phyloP scores from a whole-genome alignment of 2,888 invertebrate genomes.

The Harpalus rubripes region DNA sequence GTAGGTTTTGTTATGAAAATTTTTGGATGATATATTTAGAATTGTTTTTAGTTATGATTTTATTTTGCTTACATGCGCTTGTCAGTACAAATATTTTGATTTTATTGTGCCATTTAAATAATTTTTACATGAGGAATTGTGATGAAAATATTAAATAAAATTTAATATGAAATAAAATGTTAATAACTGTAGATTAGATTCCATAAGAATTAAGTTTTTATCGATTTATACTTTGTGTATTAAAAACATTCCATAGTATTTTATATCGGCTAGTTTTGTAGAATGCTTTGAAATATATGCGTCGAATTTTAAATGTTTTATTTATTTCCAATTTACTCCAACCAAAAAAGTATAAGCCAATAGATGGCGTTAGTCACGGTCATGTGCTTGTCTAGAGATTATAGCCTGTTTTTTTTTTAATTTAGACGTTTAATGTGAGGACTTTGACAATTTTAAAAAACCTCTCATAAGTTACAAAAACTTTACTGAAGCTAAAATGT shows the following conservation, averaged over 20 bases:
- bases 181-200: constrained; percentile 44
- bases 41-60: constrained; percentile 29
- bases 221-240: constrained; percentile 57
- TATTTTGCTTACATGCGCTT: constrained; percentile 33
- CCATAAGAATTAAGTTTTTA: constrained; percentile 41
- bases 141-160: constrained; percentile 67
- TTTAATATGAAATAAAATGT: constrained; percentile 62
- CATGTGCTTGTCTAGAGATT: too few relatives aligned
- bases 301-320: constrained; percentile 46
- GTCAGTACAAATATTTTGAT: constrained; percentile 55
- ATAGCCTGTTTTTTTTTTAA: too few relatives aligned
- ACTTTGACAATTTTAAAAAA: too few relatives aligned
- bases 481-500: too few relatives aligned
- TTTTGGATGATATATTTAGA: constrained; percentile 30
- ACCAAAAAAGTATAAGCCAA: too few relatives aligned
- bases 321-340: background rate
- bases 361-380: too few relatives aligned
- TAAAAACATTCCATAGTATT: constrained; percentile 58
- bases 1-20: constrained; percentile 48
- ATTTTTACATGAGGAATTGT: constrained; percentile 61
- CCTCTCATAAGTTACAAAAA: too few relatives aligned
- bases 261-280: constrained; percentile 61
- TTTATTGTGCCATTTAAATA: constrained; percentile 44
- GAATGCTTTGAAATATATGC: constrained; percentile 58
- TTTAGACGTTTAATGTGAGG: too few relatives aligned